Evolutionary conservation across 2,888 invertebrate genomes (phyloP).

Genomic region (Ophion ventricosus): DNA sequence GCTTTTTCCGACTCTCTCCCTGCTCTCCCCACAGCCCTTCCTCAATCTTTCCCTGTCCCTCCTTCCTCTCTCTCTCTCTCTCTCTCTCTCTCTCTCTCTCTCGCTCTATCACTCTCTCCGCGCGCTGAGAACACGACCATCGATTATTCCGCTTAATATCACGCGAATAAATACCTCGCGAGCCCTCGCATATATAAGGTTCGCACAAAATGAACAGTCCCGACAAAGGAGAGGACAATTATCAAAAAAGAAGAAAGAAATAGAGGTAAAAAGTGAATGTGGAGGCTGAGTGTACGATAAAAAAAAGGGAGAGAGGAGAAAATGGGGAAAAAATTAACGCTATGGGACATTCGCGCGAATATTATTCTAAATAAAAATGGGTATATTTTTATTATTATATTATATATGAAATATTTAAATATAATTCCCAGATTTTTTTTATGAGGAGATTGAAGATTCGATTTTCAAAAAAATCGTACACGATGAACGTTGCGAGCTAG

Average conservation of each 20-base stretch:
- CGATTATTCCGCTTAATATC: constrained; percentile 65
- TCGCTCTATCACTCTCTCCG: neutral
- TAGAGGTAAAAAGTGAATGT: constrained; percentile 9
- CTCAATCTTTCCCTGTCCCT: neutral
- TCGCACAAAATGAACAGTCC: constrained; percentile 22
- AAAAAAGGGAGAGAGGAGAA: neutral
- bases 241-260: constrained; percentile 3
- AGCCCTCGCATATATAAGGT: constrained; percentile 13
- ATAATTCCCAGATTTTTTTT: too few species aligned
- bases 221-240: neutral
- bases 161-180: constrained; percentile 54
- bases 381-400: neutral
- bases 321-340: neutral
- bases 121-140: constrained; percentile 1
- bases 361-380: neutral
- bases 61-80: neutral
- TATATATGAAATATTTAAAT: too few species aligned
- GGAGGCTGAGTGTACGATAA: neutral
- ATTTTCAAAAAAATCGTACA: too few species aligned
- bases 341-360: neutral
- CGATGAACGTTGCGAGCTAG: too few species aligned
- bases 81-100: constrained; percentile 18
- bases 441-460: too few species aligned
- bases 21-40: neutral
- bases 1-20: constrained; percentile 26